Conservation (phyloP, 2,113 vertebrate genomes). For the Brevimyrus niger region DNA sequence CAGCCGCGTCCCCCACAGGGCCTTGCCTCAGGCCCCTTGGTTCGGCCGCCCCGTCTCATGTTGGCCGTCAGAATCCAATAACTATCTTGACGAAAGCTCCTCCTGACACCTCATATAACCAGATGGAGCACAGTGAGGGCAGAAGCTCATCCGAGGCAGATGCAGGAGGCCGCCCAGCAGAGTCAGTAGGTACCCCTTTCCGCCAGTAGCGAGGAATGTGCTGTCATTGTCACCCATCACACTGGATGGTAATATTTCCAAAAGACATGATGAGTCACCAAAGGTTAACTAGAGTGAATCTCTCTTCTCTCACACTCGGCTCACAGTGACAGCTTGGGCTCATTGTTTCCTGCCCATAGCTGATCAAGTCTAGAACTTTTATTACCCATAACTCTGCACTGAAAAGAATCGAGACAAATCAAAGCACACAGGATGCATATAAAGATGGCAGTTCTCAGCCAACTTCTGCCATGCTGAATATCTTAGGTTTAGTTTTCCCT, state of each 20-base stretch:
- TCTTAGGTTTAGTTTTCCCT: neutral
- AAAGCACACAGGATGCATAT: neutral
- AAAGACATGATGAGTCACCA: constrained; percentile 20
- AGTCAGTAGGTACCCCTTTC: neutral
- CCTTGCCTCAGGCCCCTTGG: neutral
- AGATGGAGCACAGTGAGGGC: neutral
- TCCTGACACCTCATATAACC: neutral
- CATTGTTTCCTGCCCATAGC: neutral
- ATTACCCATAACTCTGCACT: neutral
- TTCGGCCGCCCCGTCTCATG: neutral
- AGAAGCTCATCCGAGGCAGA: neutral
- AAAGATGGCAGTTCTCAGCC: neutral
- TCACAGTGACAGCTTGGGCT: neutral
- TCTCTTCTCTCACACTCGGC: neutral
- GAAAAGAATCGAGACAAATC: neutral
- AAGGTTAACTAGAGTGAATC: neutral
- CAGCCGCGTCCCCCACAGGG: neutral
- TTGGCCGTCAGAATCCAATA: neutral
- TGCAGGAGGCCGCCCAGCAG: neutral
- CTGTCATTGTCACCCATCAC: neutral
- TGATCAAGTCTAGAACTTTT: neutral
- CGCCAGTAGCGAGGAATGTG: neutral
- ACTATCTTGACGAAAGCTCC: neutral
- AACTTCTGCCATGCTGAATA: neutral
- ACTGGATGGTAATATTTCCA: neutral